Percentiles rank a stretch among this genome's conserved stretches.
phyloP scores from a whole-genome alignment of 2,113 vertebrate species.

The Brachypteracias leptosomus region DNA sequence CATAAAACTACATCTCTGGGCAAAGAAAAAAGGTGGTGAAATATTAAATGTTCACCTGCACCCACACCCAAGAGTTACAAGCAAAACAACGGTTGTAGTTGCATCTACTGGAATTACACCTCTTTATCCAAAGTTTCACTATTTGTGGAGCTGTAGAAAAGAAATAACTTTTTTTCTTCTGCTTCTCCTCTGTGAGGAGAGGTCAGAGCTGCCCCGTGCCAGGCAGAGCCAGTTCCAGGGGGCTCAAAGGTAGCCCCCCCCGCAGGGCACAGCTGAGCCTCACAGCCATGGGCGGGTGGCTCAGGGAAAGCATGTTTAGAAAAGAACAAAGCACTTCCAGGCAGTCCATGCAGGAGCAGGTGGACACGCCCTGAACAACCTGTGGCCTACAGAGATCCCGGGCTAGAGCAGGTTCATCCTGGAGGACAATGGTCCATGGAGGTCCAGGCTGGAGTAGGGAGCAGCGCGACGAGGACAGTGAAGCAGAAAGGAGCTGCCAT shows the following conservation, averaged over 20 bases:
- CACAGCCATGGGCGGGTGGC: fast-evolving
- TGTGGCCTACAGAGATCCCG: fast-evolving
- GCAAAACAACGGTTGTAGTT: neutral
- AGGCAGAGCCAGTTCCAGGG: neutral
- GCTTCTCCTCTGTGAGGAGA: neutral
- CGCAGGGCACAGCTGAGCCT: too few species aligned
- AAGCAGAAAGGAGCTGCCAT: neutral
- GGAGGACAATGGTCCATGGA: fast-evolving
- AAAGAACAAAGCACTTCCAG: neutral
- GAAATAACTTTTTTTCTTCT: neutral
- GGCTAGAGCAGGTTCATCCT: neutral
- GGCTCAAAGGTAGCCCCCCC: neutral
- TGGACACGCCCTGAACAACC: neutral
- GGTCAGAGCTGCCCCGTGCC: neutral
- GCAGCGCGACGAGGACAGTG: fast-evolving
- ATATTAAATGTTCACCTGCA: neutral
- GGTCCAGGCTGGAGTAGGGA: neutral
- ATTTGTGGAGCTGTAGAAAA: neutral
- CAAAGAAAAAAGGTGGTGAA: neutral
- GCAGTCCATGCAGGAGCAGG: neutral
- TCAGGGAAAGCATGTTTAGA: neutral
- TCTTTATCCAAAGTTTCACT: neutral
- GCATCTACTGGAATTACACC: neutral
- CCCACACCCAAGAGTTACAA: neutral
- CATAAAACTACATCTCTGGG: neutral